Conservation (phyloP, 23 tunicate genomes). For the Trididemnum clinides region DNA sequence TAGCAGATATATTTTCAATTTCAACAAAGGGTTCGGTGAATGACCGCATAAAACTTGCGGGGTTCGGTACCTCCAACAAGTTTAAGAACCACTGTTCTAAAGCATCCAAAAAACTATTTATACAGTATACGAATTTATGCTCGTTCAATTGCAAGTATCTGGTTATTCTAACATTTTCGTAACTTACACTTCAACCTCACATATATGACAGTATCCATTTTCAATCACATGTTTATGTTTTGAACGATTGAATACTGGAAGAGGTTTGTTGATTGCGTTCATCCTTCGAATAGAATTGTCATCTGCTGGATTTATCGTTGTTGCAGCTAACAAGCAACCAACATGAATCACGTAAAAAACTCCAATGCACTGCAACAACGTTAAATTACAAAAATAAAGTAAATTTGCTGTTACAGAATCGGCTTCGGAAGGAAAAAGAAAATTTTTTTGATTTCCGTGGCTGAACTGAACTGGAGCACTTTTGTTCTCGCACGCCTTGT, state of each 20-base stretch:
- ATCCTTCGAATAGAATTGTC: constrained; percentile 47
- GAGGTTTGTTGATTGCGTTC: constrained; percentile 1
- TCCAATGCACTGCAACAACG: constrained; percentile 64
- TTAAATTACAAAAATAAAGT: neutral
- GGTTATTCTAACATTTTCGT: neutral
- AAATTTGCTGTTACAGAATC: neutral
- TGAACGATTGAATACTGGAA: constrained; percentile 60
- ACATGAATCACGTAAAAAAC: constrained; percentile 41
- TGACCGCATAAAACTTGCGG: no score
- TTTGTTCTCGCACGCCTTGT: no score
- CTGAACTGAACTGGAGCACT: no score
- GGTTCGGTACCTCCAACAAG: no score
- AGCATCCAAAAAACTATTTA: no score
- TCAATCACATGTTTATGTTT: constrained; percentile 87
- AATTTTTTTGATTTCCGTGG: no score
- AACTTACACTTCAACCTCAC: constrained; percentile 87
- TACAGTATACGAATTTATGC: no score
- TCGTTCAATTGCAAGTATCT: no score
- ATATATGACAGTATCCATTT: constrained; percentile 79
- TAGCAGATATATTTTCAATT: no score
- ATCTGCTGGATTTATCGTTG: constrained; percentile 86
- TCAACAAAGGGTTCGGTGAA: no score
- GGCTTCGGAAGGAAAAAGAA: no score
- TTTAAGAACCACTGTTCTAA: no score
- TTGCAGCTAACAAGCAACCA: constrained; percentile 28